Conservation (phyloP, 2,113 vertebrate genomes). For the Pavo muticus region DNA sequence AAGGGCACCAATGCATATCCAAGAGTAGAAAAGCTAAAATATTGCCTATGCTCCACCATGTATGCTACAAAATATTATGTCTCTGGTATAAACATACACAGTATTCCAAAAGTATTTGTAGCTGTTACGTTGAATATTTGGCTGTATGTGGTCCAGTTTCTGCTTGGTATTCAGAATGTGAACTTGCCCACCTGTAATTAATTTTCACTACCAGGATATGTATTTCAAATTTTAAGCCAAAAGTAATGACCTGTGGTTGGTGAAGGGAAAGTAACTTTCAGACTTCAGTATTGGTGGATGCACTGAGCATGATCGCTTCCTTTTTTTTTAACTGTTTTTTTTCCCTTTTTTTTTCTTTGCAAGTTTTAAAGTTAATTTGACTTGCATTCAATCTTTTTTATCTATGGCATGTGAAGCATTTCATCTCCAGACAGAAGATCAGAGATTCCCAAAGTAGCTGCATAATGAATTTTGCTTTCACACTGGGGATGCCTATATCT, state of each 20-base stretch:
- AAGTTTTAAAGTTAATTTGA: neutral
- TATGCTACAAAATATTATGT: neutral
- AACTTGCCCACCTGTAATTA: neutral
- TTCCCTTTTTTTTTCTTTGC: no score
- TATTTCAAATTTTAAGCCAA: neutral
- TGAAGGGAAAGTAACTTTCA: neutral
- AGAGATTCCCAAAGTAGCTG: neutral
- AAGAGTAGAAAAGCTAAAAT: neutral
- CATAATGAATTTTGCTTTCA: neutral
- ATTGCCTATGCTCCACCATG: neutral
- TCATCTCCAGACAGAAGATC: neutral
- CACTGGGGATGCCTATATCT: neutral
- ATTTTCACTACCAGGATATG: neutral
- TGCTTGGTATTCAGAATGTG: neutral
- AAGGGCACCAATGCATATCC: neutral
- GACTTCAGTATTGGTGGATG: neutral
- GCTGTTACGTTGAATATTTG: neutral
- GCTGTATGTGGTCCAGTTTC: neutral
- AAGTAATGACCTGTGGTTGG: neutral
- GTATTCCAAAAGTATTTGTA: neutral
- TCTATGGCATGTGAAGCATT: neutral
- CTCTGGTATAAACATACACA: neutral
- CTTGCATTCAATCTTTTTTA: neutral
- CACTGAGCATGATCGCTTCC: neutral
- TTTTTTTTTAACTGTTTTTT: neutral